Conservation (phyloP, 2,888 invertebrate species). For the Epistrophe grossulariae region DNA sequence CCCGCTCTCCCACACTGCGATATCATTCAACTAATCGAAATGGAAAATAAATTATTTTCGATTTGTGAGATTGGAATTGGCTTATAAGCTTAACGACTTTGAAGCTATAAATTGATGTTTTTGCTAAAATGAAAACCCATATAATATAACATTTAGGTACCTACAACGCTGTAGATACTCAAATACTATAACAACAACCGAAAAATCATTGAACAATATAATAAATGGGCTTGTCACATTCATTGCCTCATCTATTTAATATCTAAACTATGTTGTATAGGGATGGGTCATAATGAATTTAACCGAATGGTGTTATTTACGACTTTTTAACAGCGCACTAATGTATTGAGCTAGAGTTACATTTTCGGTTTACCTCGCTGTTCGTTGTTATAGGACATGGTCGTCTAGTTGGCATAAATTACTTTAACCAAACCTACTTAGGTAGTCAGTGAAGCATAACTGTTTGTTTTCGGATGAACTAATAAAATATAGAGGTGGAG, state of each 20-base stretch:
- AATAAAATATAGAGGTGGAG: not conserved
- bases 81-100: slow-evolving; percentile 58
- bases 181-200: not conserved
- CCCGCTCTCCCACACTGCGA: not conserved
- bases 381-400: not conserved
- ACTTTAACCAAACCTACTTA: not conserved
- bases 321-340: slow-evolving; percentile 32
- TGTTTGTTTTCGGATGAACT: slow-evolving; percentile 23
- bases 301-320: slow-evolving; percentile 50
- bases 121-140: slow-evolving; percentile 38
- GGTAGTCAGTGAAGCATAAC: slow-evolving; percentile 7
- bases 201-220: slow-evolving; percentile 41
- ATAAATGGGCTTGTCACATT: slow-evolving; percentile 71
- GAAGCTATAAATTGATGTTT: slow-evolving; percentile 66
- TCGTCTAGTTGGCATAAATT: slow-evolving; percentile 27
- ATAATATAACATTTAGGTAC: not conserved
- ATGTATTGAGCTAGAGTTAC: slow-evolving; percentile 21
- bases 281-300: slow-evolving; percentile 57
- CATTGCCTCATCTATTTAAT: slow-evolving; percentile 55
- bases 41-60: slow-evolving; percentile 67
- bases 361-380: slow-evolving; percentile 9
- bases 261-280: slow-evolving; percentile 18
- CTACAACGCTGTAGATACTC: not conserved
- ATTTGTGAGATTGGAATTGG: slow-evolving; percentile 61
- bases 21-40: slow-evolving; percentile 34